phyloP scores from a whole-genome alignment of 2,113 vertebrate species.

The Pandion haliaetus region DNA sequence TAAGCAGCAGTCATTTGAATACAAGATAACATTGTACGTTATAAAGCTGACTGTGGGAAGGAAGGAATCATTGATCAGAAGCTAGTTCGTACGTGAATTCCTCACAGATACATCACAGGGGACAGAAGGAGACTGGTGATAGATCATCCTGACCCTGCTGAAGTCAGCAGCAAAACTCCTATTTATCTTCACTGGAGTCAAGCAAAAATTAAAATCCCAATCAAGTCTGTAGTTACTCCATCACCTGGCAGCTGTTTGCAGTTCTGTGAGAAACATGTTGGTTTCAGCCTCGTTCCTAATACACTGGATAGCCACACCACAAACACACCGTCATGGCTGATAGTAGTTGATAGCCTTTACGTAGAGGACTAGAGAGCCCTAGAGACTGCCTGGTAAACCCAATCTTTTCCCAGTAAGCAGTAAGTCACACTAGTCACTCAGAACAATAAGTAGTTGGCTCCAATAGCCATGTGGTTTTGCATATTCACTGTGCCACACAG shows the following conservation, averaged over 20 bases:
- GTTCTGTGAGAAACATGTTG: not conserved
- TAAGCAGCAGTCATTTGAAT: not conserved
- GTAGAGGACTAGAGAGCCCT: not conserved
- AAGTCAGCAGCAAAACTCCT: slow-evolving; percentile 33
- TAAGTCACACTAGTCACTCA: not conserved
- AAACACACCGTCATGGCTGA: not conserved
- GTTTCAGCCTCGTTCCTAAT: not conserved
- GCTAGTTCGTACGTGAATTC: not conserved
- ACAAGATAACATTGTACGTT: not conserved
- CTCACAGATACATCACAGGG: slow-evolving; percentile 7
- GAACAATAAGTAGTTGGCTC: not conserved
- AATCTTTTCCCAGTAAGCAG: not conserved
- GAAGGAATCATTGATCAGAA: not conserved
- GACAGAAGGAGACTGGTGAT: not conserved
- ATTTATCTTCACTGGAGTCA: slow-evolving; percentile 9
- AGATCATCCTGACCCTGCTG: slow-evolving; percentile 23
- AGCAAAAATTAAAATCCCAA: slow-evolving; percentile 42
- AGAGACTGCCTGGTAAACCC: not conserved
- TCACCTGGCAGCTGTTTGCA: not conserved
- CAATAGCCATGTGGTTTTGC: not conserved
- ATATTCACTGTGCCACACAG: not conserved
- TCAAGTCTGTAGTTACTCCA: not conserved
- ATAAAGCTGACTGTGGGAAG: not conserved
- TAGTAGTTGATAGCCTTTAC: not conserved
- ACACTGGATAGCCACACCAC: not conserved